A percentile compares a stretch with the other conserved stretches of the same genome.
phyloP scores from a whole-genome alignment of 2,113 vertebrate genomes.

The Glaucidium brasilianum region DNA sequence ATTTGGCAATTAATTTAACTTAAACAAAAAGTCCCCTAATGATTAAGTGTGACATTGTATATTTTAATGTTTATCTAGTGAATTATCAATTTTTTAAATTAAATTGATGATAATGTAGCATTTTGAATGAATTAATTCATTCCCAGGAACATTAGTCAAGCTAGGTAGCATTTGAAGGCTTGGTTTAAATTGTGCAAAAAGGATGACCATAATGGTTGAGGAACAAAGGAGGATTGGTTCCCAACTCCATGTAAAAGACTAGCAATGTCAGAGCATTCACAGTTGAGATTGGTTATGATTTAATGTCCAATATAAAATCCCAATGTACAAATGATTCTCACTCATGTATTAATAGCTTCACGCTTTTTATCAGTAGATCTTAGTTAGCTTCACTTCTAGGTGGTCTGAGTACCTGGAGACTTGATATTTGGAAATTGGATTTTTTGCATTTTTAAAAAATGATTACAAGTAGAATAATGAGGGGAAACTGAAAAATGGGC shows the following conservation, averaged over 20 bases:
- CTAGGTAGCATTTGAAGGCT: not conserved
- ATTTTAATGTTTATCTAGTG: not conserved
- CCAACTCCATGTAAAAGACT: not conserved
- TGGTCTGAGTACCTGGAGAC: not conserved
- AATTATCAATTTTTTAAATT: not conserved
- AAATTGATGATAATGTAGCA: not conserved
- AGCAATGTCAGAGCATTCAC: not conserved
- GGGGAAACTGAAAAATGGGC: not conserved
- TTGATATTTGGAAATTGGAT: not conserved
- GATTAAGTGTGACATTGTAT: not conserved
- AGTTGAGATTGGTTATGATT: not conserved
- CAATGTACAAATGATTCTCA: not conserved
- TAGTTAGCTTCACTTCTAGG: not conserved
- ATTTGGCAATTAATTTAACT: not conserved
- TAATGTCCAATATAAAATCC: not conserved
- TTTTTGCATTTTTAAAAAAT: not conserved
- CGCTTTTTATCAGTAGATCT: not conserved
- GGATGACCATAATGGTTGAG: not conserved
- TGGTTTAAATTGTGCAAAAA: not conserved
- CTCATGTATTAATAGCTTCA: not conserved
- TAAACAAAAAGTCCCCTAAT: not conserved
- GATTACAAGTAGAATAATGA: not conserved
- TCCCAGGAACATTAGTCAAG: not conserved
- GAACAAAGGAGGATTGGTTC: not conserved
- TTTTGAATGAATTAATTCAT: not conserved